These are phyloP conservation scores for Castor canadensis DNA, from an alignment of 2,113 vertebrate species.

Conservation along the genomic window DNA sequence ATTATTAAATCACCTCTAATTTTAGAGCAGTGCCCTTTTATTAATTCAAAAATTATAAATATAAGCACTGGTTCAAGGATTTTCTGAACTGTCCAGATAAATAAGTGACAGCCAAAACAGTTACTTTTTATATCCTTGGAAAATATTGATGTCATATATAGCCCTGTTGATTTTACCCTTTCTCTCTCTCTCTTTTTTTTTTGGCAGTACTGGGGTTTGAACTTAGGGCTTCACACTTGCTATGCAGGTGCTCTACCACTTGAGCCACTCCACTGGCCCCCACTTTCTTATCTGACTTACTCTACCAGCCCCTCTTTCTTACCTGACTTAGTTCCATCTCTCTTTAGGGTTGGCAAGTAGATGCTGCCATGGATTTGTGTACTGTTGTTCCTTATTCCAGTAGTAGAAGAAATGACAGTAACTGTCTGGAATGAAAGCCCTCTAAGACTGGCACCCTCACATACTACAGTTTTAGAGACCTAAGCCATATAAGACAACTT, in stretches of 20 bases:
- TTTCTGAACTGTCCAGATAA: neutral
- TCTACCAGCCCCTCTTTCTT: no score
- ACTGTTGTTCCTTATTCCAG: neutral
- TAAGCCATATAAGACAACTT: neutral
- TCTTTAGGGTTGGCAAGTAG: neutral
- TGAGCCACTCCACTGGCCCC: no score
- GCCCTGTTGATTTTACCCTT: no score
- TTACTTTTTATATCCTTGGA: neutral
- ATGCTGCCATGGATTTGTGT: neutral
- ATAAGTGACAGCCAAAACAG: neutral
- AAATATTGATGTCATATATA: no score
- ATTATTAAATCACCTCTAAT: neutral
- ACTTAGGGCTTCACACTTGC: no score
- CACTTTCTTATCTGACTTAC: no score
- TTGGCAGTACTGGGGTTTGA: no score
- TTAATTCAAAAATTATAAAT: neutral
- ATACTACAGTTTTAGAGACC: neutral
- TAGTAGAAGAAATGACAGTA: neutral
- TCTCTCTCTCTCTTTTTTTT: no score
- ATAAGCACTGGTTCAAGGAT: neutral
- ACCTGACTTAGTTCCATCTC: neutral
- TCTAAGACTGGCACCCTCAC: neutral
- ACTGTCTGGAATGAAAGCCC: neutral
- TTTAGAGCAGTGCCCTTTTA: neutral
- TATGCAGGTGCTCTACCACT: no score